Evolutionary conservation across 2,113 vertebrate genomes (phyloP).

Genomic region (Rhinolophus sinicus): DNA sequence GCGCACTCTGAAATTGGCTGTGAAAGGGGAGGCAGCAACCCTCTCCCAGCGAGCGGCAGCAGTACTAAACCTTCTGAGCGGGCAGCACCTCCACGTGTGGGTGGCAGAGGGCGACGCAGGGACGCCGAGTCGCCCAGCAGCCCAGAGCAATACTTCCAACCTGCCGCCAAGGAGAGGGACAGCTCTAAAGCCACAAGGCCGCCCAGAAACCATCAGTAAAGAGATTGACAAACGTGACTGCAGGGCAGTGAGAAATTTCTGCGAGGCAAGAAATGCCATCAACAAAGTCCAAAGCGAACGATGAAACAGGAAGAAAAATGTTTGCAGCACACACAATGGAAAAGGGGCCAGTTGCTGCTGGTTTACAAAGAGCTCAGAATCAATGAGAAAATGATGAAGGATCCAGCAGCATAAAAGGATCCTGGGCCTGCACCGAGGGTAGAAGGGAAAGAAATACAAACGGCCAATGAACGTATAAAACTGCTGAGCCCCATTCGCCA

Average conservation of each 20-base stretch:
- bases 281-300: not conserved
- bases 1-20: slow-evolving; percentile 36
- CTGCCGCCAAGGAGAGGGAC: not conserved
- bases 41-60: fast-evolving
- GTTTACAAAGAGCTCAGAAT: not conserved
- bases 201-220: not conserved
- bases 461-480: not conserved
- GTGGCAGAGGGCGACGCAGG: not conserved
- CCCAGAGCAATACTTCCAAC: not conserved
- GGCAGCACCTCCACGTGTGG: not conserved
- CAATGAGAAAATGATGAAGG: not conserved
- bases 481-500: not conserved
- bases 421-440: not conserved
- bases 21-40: slow-evolving; percentile 14
- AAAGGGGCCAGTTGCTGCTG: fast-evolving
- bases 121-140: not conserved
- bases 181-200: not conserved
- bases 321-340: fast-evolving
- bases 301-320: not conserved
- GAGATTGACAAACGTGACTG: not conserved
- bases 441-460: not conserved
- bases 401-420: not conserved
- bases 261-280: fast-evolving
- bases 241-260: not conserved
- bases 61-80: slow-evolving; percentile 37